Conservation (phyloP, 2,113 vertebrate species). For the Onychostoma macrolepis region DNA sequence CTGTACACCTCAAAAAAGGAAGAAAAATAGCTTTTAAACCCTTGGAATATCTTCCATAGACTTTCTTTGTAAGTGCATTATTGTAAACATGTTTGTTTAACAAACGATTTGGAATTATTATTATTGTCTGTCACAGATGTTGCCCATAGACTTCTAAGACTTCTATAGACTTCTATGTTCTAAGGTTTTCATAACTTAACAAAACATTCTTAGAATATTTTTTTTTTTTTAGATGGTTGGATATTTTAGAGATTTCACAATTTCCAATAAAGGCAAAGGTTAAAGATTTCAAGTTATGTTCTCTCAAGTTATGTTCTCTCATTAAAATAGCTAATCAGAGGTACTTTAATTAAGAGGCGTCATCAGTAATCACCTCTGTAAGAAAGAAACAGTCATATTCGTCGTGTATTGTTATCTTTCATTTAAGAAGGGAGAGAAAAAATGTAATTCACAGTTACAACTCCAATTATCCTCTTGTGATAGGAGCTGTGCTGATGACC, state of each 20-base stretch:
- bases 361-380: constrained; percentile 34
- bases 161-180: too few relatives aligned
- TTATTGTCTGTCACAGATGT: not conserved
- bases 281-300: constrained; percentile 2
- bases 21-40: too few relatives aligned
- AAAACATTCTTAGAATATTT: not conserved
- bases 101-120: not conserved
- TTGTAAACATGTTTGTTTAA: not conserved
- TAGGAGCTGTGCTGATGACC: constrained; percentile 58
- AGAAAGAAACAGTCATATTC: constrained; percentile 48
- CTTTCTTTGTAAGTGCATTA: not conserved
- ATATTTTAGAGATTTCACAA: not conserved
- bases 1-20: not conserved
- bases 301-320: not conserved
- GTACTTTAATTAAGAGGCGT: constrained; percentile 42
- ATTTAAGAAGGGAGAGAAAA: constrained; percentile 45
- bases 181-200: not conserved
- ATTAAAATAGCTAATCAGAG: constrained; percentile 41
- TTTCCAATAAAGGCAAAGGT: not conserved
- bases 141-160: not conserved
- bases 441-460: constrained; percentile 54
- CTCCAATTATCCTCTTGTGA: constrained; percentile 62
- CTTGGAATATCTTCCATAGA: not conserved
- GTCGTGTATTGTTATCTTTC: constrained; percentile 47
- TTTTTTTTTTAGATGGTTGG: too few relatives aligned